phyloP scores from a whole-genome alignment of 2,797 vertebrate genomes.

The Malurus splendens region DNA sequence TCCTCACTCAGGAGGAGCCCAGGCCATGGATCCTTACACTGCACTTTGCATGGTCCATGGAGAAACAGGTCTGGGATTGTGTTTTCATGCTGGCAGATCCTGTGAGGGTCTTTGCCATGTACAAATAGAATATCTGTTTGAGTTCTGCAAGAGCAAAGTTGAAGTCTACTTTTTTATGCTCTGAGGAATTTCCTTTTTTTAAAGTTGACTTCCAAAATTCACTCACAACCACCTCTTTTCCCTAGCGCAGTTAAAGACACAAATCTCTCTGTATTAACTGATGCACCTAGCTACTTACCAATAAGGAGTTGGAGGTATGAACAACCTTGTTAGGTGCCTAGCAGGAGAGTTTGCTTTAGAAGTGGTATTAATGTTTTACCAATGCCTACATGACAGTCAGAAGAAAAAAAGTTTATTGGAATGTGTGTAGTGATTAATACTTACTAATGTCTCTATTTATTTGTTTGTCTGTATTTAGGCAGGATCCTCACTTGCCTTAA shows the following conservation, averaged over 20 bases:
- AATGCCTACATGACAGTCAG: neutral
- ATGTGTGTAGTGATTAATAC: neutral
- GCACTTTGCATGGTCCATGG: neutral
- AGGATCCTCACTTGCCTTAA: neutral
- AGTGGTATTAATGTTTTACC: neutral
- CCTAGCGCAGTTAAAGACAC: neutral
- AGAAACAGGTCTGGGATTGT: neutral
- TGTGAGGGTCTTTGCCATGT: accelerated
- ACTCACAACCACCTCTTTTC: neutral
- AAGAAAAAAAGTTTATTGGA: neutral
- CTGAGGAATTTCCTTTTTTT: neutral
- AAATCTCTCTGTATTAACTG: neutral
- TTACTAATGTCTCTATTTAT: neutral
- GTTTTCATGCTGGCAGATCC: neutral
- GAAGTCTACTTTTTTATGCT: neutral
- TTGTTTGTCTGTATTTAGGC: neutral
- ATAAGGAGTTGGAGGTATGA: neutral
- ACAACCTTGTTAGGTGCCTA: neutral
- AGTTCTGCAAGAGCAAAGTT: neutral
- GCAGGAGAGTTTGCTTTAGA: neutral
- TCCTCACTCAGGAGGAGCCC: accelerated
- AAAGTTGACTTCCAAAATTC: neutral
- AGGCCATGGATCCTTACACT: neutral
- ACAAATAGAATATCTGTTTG: neutral
- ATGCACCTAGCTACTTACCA: neutral